phyloP scores from a whole-genome alignment of 2,797 vertebrate species.

The Catharus ustulatus region DNA sequence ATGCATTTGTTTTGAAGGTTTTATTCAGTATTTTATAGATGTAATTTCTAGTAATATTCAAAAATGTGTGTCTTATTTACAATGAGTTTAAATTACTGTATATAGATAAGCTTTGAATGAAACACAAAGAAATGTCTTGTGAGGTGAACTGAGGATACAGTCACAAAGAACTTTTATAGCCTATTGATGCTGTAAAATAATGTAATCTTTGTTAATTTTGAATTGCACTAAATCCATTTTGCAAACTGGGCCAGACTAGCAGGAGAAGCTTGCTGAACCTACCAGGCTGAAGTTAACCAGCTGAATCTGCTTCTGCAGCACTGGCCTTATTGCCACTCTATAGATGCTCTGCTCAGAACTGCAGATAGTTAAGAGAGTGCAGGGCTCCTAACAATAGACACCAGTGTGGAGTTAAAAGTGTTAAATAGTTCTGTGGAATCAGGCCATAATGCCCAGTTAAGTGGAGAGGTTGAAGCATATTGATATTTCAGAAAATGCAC shows the following conservation, averaged over 20 bases:
- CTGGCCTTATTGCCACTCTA: not conserved
- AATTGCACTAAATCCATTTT: not conserved
- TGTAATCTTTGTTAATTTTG: not conserved
- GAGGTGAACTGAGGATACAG: not conserved
- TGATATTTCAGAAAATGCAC: not conserved
- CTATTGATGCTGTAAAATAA: not conserved
- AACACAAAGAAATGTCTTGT: not conserved
- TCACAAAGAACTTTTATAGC: not conserved
- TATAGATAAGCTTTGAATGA: not conserved
- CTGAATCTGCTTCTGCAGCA: not conserved
- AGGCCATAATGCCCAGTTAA: not conserved
- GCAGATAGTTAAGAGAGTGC: not conserved
- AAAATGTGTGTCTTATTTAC: slow-evolving; percentile 58
- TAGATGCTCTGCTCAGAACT: not conserved
- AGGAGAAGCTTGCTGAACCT: not conserved
- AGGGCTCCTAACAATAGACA: not conserved
- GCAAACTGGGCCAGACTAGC: not conserved
- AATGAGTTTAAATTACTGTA: slow-evolving; percentile 49
- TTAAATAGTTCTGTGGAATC: not conserved
- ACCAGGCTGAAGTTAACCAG: too few relatives aligned
- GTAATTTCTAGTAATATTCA: slow-evolving; percentile 63
- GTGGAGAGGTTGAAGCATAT: not conserved
- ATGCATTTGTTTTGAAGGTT: slow-evolving; percentile 71
- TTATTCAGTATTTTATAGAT: slow-evolving; percentile 59
- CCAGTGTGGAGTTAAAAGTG: not conserved